Evolutionary conservation across 1,140 invertebrate species (phyloP).

Genomic region (Scylla paramamosain): DNA sequence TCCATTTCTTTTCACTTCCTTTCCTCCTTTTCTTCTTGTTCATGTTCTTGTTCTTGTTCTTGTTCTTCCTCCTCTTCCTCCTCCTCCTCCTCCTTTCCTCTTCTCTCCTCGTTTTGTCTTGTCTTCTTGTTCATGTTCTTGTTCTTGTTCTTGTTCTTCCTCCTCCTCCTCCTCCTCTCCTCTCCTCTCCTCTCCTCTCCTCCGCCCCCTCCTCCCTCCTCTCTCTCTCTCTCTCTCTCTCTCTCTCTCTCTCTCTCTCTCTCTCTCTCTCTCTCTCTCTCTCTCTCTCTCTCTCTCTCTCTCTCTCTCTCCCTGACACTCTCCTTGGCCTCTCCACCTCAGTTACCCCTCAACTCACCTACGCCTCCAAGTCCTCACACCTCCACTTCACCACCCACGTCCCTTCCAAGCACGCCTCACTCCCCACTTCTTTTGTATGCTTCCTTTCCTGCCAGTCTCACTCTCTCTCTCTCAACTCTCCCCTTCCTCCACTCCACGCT

Average conservation of each 20-base stretch:
- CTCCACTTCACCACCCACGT: neutral
- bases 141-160: too few species aligned
- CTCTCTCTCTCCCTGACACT: neutral
- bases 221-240: neutral
- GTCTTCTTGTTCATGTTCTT: too few species aligned
- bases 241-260: neutral
- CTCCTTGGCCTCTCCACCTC: neutral
- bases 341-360: neutral
- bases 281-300: neutral
- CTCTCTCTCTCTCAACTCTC: neutral
- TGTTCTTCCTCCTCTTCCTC: too few species aligned
- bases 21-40: too few species aligned
- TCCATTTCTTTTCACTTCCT: too few species aligned
- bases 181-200: neutral
- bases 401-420: too few species aligned
- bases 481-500: neutral
- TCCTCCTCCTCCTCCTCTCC: neutral
- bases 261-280: neutral
- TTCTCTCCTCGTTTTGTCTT: too few species aligned
- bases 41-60: too few species aligned
- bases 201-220: neutral
- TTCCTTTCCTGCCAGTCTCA: neutral
- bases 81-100: too few species aligned
- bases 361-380: neutral
- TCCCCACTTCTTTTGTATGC: neutral